Conservation (phyloP, 2,888 invertebrate genomes). For the Ormyrus rosae region DNA sequence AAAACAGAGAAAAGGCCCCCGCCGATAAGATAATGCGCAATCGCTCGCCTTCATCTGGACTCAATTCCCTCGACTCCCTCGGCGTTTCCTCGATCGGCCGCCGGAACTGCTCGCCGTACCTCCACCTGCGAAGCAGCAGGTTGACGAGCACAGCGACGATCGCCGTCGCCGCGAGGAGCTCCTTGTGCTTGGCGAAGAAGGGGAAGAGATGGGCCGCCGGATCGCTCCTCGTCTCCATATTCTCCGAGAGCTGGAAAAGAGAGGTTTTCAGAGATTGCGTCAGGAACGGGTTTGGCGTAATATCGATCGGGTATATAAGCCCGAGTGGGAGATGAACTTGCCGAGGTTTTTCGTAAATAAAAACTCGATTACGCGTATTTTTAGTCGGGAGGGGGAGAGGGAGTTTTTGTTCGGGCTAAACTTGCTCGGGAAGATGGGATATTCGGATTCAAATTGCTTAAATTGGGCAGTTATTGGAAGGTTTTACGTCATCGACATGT, state of each 20-base stretch:
- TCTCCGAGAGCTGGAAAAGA: not conserved
- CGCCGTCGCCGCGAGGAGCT: slow-evolving; percentile 23
- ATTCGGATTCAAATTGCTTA: too few relatives aligned
- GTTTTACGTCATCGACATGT: too few relatives aligned
- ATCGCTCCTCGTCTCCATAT: not conserved
- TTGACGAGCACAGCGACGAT: slow-evolving; percentile 18
- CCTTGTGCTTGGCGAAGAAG: slow-evolving; percentile 45
- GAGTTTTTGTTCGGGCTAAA: too few relatives aligned
- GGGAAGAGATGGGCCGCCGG: not conserved
- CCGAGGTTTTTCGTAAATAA: too few relatives aligned
- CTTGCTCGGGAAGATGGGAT: too few relatives aligned
- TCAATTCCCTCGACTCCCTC: slow-evolving; percentile 5
- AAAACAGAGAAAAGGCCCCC: not conserved
- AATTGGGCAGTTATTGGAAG: too few relatives aligned
- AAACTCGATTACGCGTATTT: too few relatives aligned
- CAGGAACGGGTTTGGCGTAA: too few relatives aligned
- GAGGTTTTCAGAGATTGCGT: not conserved
- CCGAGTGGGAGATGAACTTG: too few relatives aligned
- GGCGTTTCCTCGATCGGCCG: not conserved
- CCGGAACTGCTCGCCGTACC: slow-evolving; percentile 8
- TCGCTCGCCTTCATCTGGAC: slow-evolving; percentile 29
- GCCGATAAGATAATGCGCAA: not conserved
- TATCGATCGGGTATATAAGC: too few relatives aligned
- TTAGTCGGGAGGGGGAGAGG: too few relatives aligned
- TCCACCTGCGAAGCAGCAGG: slow-evolving; percentile 17